Evolutionary conservation across 2,888 invertebrate genomes (phyloP).

Genomic region (Aradus depressus): DNA sequence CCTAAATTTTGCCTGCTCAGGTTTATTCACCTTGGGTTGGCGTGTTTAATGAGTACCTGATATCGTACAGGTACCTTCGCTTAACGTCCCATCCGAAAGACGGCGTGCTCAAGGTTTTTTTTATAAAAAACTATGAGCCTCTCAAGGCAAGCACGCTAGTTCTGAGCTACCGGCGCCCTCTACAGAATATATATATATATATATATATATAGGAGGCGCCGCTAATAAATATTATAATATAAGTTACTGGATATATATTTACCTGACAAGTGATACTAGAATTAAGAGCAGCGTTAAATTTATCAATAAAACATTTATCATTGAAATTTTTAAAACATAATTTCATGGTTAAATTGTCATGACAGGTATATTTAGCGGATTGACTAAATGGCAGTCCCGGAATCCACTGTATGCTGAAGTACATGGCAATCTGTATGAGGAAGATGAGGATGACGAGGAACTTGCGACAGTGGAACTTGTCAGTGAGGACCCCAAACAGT

Average conservation of each 20-base stretch:
- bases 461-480: slow-evolving; percentile 34
- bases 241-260: neutral
- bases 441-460: slow-evolving; percentile 12
- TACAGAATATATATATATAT: no score
- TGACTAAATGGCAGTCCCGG: slow-evolving; percentile 11
- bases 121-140: no score
- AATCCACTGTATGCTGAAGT: slow-evolving; percentile 15
- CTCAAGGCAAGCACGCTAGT: no score
- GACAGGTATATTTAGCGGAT: neutral
- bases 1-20: no score
- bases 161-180: no score
- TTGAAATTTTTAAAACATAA: slow-evolving; percentile 11
- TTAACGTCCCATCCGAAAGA: no score
- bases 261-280: slow-evolving; percentile 7
- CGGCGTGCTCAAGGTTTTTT: no score
- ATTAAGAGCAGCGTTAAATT: neutral
- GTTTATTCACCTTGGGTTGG: no score
- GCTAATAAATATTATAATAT: no score
- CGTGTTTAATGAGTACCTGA: no score
- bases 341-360: neutral
- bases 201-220: no score
- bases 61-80: no score
- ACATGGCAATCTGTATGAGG: neutral
- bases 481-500: slow-evolving; percentile 20
- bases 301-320: neutral